A percentile compares a stretch with the other conserved stretches of the same genome.
phyloP scores from a whole-genome alignment of 1,140 invertebrate species.

The Lamellibrachia luymesi region DNA sequence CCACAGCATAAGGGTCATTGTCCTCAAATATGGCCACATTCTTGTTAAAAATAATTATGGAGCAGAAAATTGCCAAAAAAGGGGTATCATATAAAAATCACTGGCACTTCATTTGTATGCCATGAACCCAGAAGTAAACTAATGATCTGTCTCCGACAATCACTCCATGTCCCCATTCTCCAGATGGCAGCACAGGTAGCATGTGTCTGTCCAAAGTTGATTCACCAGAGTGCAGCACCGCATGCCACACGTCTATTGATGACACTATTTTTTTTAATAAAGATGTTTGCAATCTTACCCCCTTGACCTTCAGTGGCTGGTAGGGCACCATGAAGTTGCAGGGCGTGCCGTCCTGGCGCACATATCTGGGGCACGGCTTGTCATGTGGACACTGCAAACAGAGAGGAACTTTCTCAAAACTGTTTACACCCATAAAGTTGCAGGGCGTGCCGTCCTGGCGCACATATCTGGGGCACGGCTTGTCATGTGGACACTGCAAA shows the following conservation, averaged over 20 bases:
- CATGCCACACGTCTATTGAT: not conserved
- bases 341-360: conserved; percentile 61
- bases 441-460: conserved; percentile 67
- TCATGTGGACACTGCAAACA: conserved; percentile 77
- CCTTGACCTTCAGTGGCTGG: conserved; percentile 59
- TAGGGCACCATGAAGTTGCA: conserved; percentile 77
- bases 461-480: conserved; percentile 68
- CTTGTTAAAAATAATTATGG: no score
- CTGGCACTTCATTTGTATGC: no score
- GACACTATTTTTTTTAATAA: not conserved
- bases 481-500: conserved; percentile 77
- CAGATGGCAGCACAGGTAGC: not conserved
- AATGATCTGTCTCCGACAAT: no score
- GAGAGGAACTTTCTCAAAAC: conserved; percentile 30
- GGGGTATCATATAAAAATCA: no score
- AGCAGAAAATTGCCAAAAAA: no score
- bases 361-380: conserved; percentile 68
- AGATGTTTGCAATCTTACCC: conserved; percentile 57
- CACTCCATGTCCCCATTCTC: not conserved
- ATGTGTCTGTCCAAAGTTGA: not conserved
- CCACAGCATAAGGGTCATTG: no score
- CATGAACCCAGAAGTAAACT: no score
- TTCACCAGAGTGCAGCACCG: not conserved
- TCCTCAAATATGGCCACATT: no score
- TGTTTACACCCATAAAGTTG: conserved; percentile 64